phyloP scores from a whole-genome alignment of 2,113 vertebrate genomes.

The Microtus ochrogaster region DNA sequence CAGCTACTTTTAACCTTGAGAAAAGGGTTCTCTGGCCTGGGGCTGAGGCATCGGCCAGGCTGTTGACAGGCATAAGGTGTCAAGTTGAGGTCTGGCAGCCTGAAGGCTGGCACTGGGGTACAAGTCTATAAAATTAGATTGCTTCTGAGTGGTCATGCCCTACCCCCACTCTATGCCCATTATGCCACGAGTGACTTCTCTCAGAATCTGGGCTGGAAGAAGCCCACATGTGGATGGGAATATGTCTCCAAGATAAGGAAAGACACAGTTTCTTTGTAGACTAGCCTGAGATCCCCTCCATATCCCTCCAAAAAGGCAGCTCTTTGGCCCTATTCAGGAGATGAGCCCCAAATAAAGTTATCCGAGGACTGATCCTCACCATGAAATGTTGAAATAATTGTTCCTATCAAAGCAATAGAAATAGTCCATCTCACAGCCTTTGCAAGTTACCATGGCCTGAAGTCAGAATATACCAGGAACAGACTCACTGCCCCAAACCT shows the following conservation, averaged over 20 bases:
- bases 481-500: not conserved
- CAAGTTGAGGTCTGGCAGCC: conserved; percentile 75
- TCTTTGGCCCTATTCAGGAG: not conserved
- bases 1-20: conserved; percentile 79
- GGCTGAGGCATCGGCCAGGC: conserved; percentile 39
- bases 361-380: not conserved
- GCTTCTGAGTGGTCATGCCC: conserved; percentile 59
- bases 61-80: conserved; percentile 77
- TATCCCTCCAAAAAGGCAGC: conserved; percentile 3
- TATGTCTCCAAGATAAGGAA: not conserved
- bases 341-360: not conserved
- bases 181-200: conserved; percentile 41
- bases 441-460: not conserved
- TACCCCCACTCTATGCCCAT: not conserved
- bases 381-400: not conserved
- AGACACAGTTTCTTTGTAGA: not conserved
- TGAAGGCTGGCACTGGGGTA: conserved; percentile 41
- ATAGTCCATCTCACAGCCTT: not conserved
- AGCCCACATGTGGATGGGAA: not conserved
- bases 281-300: not conserved
- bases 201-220: conserved; percentile 1
- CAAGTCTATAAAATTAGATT: conserved; percentile 72
- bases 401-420: conserved; percentile 48
- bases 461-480: not conserved
- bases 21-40: conserved; percentile 68